Conservation (phyloP, 2,797 vertebrate species). For the Lateolabrax maculatus region DNA sequence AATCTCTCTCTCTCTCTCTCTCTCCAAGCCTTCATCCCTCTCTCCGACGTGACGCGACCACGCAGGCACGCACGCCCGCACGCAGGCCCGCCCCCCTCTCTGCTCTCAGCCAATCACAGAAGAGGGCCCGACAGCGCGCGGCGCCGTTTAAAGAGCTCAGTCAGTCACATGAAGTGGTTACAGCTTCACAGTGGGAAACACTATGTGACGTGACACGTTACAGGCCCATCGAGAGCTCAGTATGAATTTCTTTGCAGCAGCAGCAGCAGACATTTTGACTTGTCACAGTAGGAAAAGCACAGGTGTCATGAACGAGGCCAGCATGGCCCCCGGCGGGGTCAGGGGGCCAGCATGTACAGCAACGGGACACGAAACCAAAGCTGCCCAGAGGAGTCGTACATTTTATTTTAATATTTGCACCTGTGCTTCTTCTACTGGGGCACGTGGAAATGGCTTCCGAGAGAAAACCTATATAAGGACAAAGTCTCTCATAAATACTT, state of each 20-base stretch:
- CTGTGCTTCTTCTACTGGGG: not conserved
- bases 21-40: conserved; percentile 43
- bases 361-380: not conserved
- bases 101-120: conserved; percentile 66
- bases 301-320: too few species aligned
- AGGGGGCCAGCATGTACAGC: not conserved
- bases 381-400: not conserved
- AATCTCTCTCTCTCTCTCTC: conserved; percentile 56
- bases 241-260: too few species aligned
- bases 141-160: conserved; percentile 63
- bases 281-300: not conserved
- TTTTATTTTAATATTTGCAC: not conserved
- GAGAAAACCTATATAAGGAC: not conserved
- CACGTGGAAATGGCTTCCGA: not conserved
- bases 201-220: not conserved
- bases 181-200: too few species aligned
- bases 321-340: too few species aligned
- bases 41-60: conserved; percentile 52
- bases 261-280: not conserved
- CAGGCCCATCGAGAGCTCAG: too few species aligned
- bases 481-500: not conserved
- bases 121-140: conserved; percentile 11
- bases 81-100: conserved; percentile 42
- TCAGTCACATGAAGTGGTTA: not conserved
- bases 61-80: conserved; percentile 49